A percentile compares a stretch with the other conserved stretches of the same genome.
Conservation (phyloP, 2,888 invertebrate species). For the Phorcus lineatus region DNA sequence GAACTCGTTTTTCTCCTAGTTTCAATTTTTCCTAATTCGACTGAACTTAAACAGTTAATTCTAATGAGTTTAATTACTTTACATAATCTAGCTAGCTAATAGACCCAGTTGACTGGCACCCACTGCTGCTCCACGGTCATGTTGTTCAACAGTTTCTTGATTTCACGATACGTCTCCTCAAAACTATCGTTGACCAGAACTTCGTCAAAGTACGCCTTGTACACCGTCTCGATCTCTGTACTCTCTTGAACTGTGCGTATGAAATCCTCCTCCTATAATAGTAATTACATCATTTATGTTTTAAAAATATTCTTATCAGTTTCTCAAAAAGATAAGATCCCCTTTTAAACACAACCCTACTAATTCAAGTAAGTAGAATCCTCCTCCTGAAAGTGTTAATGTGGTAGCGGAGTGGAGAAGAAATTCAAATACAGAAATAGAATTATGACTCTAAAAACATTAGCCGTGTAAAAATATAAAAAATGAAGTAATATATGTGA, state of each 20-base stretch:
- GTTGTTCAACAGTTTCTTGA: conserved; percentile 93
- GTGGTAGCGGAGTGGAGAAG: no score
- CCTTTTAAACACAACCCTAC: no score
- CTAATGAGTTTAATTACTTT: background rate
- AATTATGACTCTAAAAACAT: no score
- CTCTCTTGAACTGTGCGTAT: conserved; percentile 98
- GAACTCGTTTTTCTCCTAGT: no score
- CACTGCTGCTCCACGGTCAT: conserved; percentile 97
- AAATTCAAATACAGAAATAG: no score
- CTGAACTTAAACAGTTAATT: no score
- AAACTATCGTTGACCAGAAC: conserved; percentile 98
- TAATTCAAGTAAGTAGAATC: background rate
- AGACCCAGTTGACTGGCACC: conserved; percentile 84
- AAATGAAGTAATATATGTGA: no score
- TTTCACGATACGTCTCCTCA: conserved; percentile 94
- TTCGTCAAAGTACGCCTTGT: conserved; percentile 98
- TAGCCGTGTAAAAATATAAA: no score
- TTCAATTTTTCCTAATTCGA: no score
- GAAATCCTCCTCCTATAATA: conserved; percentile 90
- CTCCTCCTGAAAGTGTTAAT: background rate
- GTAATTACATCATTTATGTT: background rate
- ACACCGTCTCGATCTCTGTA: conserved; percentile 94
- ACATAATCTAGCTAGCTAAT: conserved; percentile 36
- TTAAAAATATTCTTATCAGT: background rate
- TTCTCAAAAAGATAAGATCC: background rate